phyloP scores from a whole-genome alignment of 1,140 invertebrate genomes.

The Tetramorium alpestre region DNA sequence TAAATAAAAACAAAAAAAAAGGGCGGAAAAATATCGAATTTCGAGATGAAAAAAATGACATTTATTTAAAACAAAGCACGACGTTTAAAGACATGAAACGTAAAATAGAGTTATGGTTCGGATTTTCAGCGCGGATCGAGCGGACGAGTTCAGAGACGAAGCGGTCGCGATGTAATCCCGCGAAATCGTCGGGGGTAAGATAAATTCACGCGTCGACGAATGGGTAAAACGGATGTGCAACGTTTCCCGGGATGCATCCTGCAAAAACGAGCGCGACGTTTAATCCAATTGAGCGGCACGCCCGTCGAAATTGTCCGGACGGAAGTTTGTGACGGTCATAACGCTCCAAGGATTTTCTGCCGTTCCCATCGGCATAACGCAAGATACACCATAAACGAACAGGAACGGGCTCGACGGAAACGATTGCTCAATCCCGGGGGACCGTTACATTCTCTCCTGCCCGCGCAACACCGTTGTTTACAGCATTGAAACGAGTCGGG shows the following conservation, averaged over 20 bases:
- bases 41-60: not conserved
- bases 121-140: not conserved
- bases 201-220: conserved; percentile 30
- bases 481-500: conserved; percentile 41
- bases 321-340: conserved; percentile 30
- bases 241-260: conserved; percentile 2
- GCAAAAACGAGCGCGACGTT: conserved; percentile 38
- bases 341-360: conserved; percentile 27
- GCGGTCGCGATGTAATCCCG: not conserved
- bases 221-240: not conserved
- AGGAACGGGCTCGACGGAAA: conserved; percentile 52
- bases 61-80: not conserved
- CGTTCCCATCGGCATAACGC: conserved; percentile 31
- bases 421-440: conserved; percentile 67
- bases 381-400: conserved; percentile 47
- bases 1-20: not conserved
- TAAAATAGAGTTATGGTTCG: not conserved
- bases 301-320: conserved; percentile 30
- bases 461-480: conserved; percentile 62
- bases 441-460: conserved; percentile 64
- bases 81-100: not conserved
- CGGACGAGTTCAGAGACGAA: not conserved
- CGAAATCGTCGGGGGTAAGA: not conserved
- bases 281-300: conserved; percentile 45
- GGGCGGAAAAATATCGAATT: not conserved